Evolutionary conservation across 2,797 vertebrate genomes (phyloP), one percentile per base, ranked within the genome.

Genomic region (Propithecus perrieri): DNA sequence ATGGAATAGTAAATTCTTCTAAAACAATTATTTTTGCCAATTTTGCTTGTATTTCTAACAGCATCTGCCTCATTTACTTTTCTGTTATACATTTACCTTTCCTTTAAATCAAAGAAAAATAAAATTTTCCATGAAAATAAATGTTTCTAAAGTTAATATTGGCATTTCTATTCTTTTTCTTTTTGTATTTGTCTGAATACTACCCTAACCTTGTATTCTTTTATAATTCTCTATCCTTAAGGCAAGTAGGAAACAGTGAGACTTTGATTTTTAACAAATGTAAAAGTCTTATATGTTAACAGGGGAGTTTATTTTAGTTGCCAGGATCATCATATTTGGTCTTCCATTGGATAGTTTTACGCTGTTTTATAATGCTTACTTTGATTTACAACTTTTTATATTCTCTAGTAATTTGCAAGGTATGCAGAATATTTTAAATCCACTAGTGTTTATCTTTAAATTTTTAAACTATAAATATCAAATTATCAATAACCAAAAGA

Each of bases 101-200:
- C n/a, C 28, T 83, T 87, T 79, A 57, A 85, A 43, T 91, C 14
- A 95, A 91, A 85, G n/a, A 81, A 63, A 95, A 91, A 24, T 8
- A 53, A 79, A 76, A 53, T 59, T 30, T 81, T 72, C 35, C 18
- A 78, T 11, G 35, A 92, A 89, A 95, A 91, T 48, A 74, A 43
- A 33, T 92, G 30, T 74, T 30, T 67, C 20, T 59, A 22, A 89
- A 76, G 59, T 80, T 72, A 50, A 86, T 50, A 55, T 55, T 88
- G 7, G 14, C 10, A 41, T 35, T 65, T 85, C 15, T 43, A 26
- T 24, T 93, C 35, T 83, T 7, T 17, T 71, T 78, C 6, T 55
- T 7, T 75, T 92, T 89, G 20, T 65, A 57, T 74, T 59, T 75
- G 33, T 48, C 7, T 92, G 24, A 14, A 9, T 67, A 55, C 43